A percentile compares a stretch with the other conserved stretches of the same genome.
These are phyloP conservation scores for Plagodis pulveraria DNA, from an alignment of 2,888 invertebrate genomes.

Conservation along the genomic window DNA sequence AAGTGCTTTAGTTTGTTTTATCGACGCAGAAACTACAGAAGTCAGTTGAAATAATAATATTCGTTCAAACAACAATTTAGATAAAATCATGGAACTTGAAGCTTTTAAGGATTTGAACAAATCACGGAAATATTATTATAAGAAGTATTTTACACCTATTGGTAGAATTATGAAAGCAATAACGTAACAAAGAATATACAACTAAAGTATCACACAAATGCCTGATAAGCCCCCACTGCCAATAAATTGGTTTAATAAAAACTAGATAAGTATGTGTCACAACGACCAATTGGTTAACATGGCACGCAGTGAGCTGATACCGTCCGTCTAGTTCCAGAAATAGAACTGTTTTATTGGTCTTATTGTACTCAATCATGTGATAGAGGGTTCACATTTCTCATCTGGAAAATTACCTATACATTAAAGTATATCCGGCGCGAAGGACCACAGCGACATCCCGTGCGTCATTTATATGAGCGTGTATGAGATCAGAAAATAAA, in stretches of 20 bases:
- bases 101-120: too few species aligned
- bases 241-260: conserved; percentile 29
- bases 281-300: conserved; percentile 31
- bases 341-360: conserved; percentile 44
- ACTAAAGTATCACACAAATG: too few species aligned
- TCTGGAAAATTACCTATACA: conserved; percentile 1
- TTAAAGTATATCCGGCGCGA: conserved; percentile 6
- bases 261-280: conserved; percentile 22
- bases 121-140: too few species aligned
- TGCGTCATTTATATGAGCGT: too few species aligned
- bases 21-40: too few species aligned
- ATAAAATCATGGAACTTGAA: too few species aligned
- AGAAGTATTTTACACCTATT: too few species aligned
- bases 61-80: too few species aligned
- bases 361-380: conserved; percentile 17
- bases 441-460: conserved; percentile 3
- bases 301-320: conserved; percentile 33
- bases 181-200: too few species aligned
- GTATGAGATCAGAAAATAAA: too few species aligned
- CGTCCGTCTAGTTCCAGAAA: conserved; percentile 41
- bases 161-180: too few species aligned
- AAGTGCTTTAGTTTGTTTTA: background rate
- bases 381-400: conserved; percentile 22
- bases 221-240: conserved; percentile 14
- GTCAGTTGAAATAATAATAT: too few species aligned